A percentile compares a stretch with the other conserved stretches of the same genome.
These are phyloP conservation scores for Scomber colias DNA, from an alignment of 2,113 vertebrate species.

Conservation along the genomic window DNA sequence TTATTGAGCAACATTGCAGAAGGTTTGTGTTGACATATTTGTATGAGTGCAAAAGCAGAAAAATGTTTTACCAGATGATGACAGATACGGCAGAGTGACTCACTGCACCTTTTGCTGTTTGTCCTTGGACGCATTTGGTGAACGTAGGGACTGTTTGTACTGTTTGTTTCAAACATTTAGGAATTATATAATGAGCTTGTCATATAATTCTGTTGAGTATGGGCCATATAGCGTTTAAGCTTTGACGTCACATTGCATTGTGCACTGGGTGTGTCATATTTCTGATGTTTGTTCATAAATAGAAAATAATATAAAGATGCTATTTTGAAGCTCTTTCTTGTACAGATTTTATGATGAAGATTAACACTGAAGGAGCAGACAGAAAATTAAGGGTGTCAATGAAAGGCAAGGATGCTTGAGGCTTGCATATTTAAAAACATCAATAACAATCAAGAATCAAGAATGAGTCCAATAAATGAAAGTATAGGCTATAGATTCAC, in stretches of 20 bases:
- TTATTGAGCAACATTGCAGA: constrained; percentile 10
- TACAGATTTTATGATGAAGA: background rate
- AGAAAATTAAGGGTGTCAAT: too few relatives aligned
- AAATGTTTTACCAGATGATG: constrained; percentile 22
- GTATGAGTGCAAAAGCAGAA: constrained; percentile 25
- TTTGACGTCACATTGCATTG: background rate
- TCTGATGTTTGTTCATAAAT: background rate
- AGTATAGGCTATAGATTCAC: too few relatives aligned
- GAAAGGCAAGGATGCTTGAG: too few relatives aligned
- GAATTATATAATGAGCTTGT: background rate
- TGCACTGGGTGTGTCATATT: background rate
- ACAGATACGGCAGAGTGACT: constrained; percentile 44
- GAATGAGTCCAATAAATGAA: too few relatives aligned
- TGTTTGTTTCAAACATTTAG: background rate
- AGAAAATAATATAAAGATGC: background rate
- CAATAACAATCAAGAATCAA: too few relatives aligned
- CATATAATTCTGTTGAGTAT: constrained; percentile 14
- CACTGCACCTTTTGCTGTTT: constrained; percentile 45
- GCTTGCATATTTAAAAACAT: too few relatives aligned
- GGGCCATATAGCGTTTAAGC: background rate
- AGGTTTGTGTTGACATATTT: constrained; percentile 36
- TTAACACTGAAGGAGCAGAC: background rate
- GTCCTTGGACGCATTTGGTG: constrained; percentile 13
- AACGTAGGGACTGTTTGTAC: constrained; percentile 12
- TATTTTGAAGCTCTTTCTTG: background rate